Base-by-base conservation (phyloP, 1,140 invertebrate species). In the Gryllus bimaculatus region DNA sequence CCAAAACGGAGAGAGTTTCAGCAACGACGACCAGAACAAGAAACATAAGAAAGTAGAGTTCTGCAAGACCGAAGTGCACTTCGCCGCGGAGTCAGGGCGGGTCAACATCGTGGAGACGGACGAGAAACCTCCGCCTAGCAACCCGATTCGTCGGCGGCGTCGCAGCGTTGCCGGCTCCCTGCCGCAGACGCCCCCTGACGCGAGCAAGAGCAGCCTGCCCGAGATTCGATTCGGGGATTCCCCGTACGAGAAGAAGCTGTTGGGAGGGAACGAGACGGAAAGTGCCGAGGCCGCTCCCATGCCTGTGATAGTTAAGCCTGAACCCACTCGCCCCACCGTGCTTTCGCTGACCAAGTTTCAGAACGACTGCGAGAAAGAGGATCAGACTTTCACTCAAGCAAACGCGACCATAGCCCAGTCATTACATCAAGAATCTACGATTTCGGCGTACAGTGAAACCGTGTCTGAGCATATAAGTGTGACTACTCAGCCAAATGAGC, bases 41-140 rank as follows among this genome's bases (percentile, higher is more conserved):
- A 90, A 87, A 86, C 84, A 88, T 18, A 95, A 94, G 84, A 93
- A 90, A 85, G 93, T 95, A 0, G 93, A 92, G 82, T 95, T 95
- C 84, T 93, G 93, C 83, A 94, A 94, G 87, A 95, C 93, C 0
- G 94, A 95, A 86, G 90, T 95, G 21, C 94, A 95, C 84, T 94
- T 95, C 85, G 92, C 93, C 0, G 91, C 92, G n/a, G 93, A 94
- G 83, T 91, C 92, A 2, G 93, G 94, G 0, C 90, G 90, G 82
- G 92, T 95, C 0, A 94, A 94, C 83, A 94, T 95, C 76, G 93
- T 95, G n/a, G 93, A 93, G 84, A 94, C 93, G 0, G 93, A 94
- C 84, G 93, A 92, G 76, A 95, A 95, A 84, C 93, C 93, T 76
- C 93, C 93, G 26, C 92, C 93, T 8, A 92, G 92, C 2, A 93